A percentile compares a stretch with the other conserved stretches of the same genome.
Evolutionary conservation across 2,888 invertebrate species (phyloP).

Genomic region (Lucinisca nassula): DNA sequence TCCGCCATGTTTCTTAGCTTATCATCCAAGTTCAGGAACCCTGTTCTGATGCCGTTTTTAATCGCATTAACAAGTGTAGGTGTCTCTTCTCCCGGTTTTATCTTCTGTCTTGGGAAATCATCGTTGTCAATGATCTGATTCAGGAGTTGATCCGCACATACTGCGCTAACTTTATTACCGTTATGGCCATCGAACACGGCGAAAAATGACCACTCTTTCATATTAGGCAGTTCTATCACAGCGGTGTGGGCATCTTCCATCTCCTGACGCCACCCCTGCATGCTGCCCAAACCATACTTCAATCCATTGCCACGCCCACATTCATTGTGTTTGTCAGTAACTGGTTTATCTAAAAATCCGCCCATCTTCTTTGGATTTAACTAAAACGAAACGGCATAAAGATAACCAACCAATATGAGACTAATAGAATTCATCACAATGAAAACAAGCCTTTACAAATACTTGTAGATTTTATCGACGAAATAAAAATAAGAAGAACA

Average conservation of each 20-base stretch:
- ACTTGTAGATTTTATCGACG: too few species aligned
- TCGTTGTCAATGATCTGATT: conserved; percentile 96
- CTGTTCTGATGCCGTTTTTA: conserved; percentile 88
- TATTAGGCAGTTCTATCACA: conserved; percentile 91
- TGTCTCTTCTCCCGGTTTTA: conserved; percentile 82
- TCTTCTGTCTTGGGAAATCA: conserved; percentile 91
- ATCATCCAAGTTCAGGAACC: conserved; percentile 92
- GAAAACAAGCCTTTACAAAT: too few species aligned
- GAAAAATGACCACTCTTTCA: conserved; percentile 93
- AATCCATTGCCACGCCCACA: conserved; percentile 97
- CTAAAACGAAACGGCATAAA: too few species aligned
- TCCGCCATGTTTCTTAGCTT: conserved; percentile 94
- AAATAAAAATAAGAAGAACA: too few species aligned
- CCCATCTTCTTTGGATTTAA: too few species aligned
- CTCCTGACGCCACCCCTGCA: conserved; percentile 99
- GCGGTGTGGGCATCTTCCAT: conserved; percentile 98
- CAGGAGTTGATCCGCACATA: conserved; percentile 91
- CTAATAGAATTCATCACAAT: too few species aligned
- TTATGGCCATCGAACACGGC: conserved; percentile 99
- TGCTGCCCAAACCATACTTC: conserved; percentile 92
- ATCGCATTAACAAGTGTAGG: conserved; percentile 89
- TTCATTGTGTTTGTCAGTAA: conserved; percentile 98
- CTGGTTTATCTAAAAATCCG: conserved; percentile 99
- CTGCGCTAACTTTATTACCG: conserved; percentile 95
- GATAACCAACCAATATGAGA: too few species aligned